Evolutionary conservation across 2,888 invertebrate genomes (phyloP).

Genomic region (Bombyx huttoni): DNA sequence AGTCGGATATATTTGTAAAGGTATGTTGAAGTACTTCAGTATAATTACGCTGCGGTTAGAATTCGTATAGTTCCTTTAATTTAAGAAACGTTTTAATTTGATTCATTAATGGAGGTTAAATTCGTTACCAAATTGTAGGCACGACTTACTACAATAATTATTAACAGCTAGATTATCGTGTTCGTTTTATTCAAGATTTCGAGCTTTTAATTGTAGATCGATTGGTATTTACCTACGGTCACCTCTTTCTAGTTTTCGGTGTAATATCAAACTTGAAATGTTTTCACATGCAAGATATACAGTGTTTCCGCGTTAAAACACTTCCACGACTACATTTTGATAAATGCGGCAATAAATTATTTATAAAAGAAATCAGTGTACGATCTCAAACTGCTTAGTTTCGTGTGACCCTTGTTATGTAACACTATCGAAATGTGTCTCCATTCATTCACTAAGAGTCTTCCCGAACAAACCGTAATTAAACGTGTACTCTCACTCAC

Average conservation of each 20-base stretch:
- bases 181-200: background rate
- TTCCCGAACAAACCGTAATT: background rate
- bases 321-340: background rate
- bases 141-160: background rate
- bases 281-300: background rate
- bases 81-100: background rate
- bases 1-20: background rate
- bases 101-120: background rate
- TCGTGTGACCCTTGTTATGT: background rate
- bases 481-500: background rate
- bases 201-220: no score
- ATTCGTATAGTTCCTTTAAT: background rate
- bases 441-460: background rate
- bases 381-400: background rate
- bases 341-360: background rate
- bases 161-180: background rate
- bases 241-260: no score
- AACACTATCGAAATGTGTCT: background rate
- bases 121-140: background rate
- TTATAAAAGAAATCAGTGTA: background rate
- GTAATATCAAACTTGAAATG: background rate
- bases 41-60: background rate
- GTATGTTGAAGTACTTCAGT: background rate
- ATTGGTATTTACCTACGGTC: no score
- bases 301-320: background rate